Base-by-base conservation (phyloP, 1,140 invertebrate species). In the Idris sp. region DNA sequence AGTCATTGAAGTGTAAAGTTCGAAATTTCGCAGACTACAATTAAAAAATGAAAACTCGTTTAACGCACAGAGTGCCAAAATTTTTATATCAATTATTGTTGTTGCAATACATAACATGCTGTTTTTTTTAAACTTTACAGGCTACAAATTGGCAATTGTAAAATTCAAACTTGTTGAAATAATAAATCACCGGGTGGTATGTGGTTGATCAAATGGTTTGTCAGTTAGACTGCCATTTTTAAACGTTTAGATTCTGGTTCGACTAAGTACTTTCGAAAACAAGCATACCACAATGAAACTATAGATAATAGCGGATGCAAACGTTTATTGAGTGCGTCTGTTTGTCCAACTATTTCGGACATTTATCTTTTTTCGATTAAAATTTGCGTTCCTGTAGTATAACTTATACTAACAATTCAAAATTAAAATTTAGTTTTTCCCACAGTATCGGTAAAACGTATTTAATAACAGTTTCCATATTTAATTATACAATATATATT, bases 221-320 rank as follows among this genome's bases (percentile, higher is more conserved):
- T 51, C 36, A 44, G 43, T 43, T 43, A 5, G 22, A 65, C 36
- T 59, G 59, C 38, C 35, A 71, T 59, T 65, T 56, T 48, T 59
- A 59, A 65, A 33, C 30, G 28, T 33, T 19, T 33, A 31, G 44
- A n/a, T 35, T 48, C 19, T 48, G 56, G 33, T 51, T 49, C 59
- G 69, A 65, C 28, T 51, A 7, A 54, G 53, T 49, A 71, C 65
- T 71, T 76, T 76, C 65, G 74, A 71, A 71, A 75, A 51, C 73
- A 33, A 41, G 38, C 62, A 62, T 74, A 68, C 62, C 59, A 40
- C 33, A 59, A 46, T 61, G 53, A 40, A 51, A 35, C 67, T 16
- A 35, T 58, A 26, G 38, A 14, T 26, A 44, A 58, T 48, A 64
- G 56, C 38, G 40, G 59, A 59, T 49, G 46, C 15, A 44, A 74